Conservation (phyloP, 2,113 vertebrate species). For the Psettodes erumei region DNA sequence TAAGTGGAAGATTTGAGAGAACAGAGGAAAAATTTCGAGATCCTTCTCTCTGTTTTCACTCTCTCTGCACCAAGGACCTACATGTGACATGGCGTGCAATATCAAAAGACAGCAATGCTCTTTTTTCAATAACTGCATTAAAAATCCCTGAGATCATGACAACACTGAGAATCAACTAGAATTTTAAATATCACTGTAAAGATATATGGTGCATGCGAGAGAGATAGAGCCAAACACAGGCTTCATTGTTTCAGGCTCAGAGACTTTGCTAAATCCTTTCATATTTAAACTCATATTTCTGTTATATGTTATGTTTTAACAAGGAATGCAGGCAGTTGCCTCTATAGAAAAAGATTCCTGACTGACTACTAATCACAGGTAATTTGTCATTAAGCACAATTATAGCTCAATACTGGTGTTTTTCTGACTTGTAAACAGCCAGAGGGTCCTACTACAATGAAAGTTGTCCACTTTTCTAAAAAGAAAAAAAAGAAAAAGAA, state of each 20-base stretch:
- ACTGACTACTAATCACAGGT: neutral
- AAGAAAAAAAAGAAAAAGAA: neutral
- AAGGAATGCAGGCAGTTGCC: neutral
- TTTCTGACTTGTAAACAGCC: neutral
- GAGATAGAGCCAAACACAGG: neutral
- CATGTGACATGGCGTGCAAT: neutral
- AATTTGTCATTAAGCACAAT: slow-evolving; percentile 11
- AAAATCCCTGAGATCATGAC: slow-evolving; percentile 10
- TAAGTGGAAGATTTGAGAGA: slow-evolving; percentile 1
- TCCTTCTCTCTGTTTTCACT: slow-evolving; percentile 4
- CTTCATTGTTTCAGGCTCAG: neutral
- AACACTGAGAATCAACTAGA: slow-evolving; percentile 5
- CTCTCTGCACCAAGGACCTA: neutral
- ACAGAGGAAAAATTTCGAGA: neutral
- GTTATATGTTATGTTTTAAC: neutral
- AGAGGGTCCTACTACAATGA: neutral
- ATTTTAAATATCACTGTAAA: slow-evolving; percentile 14
- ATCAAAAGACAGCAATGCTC: neutral
- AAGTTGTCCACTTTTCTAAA: neutral
- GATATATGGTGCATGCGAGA: neutral
- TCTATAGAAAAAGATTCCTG: slow-evolving; percentile 2
- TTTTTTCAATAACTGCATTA: neutral
- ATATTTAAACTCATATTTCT: neutral
- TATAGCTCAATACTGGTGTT: neutral
- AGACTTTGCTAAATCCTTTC: neutral